phyloP scores from a whole-genome alignment of 1,140 invertebrate species.

The Anastrepha ludens region DNA sequence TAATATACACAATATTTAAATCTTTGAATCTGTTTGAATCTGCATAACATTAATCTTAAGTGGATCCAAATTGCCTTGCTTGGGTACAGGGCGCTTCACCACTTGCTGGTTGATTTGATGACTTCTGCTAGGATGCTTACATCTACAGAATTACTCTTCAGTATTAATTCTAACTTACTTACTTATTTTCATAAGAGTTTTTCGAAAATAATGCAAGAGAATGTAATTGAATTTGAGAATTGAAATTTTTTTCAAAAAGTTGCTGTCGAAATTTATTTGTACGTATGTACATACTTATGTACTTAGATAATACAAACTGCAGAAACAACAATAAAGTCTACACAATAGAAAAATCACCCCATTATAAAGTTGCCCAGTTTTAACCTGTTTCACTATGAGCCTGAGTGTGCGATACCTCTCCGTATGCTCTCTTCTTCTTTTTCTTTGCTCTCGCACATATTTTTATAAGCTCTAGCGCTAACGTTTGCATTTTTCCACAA shows the following conservation, averaged over 20 bases:
- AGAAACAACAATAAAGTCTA: not conserved
- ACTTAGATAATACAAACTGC: not conserved
- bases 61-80: no score
- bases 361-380: slow-evolving; percentile 27
- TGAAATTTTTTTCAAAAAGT: not conserved
- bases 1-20: no score
- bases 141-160: no score
- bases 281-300: not conserved
- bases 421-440: not conserved
- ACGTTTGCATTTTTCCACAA: not conserved
- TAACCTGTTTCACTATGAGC: slow-evolving; percentile 44
- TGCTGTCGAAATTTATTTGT: not conserved
- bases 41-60: no score
- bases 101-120: no score
- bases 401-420: not conserved
- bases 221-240: no score
- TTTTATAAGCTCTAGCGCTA: not conserved
- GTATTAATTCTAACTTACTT: no score
- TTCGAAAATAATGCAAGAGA: no score
- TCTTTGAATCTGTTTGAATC: no score
- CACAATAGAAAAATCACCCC: slow-evolving; percentile 30
- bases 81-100: no score
- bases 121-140: no score
- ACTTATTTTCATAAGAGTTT: no score
- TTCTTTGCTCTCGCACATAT: not conserved